Evolutionary conservation across 1,140 invertebrate species (phyloP), one percentile per base, ranked within the genome.

Genomic region (Leptinotarsa texana): DNA sequence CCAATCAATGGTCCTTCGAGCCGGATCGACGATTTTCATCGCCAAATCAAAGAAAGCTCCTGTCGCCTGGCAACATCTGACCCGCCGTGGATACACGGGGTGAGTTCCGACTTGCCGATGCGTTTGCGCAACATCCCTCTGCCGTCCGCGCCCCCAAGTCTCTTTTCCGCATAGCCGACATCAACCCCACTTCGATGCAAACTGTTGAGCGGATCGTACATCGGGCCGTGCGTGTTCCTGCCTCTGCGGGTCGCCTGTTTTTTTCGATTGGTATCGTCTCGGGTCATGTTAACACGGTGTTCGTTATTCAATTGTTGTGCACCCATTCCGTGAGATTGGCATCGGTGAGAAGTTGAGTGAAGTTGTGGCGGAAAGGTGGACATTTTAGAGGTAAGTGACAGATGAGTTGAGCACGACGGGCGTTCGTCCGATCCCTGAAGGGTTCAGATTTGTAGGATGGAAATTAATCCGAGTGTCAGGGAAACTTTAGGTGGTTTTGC

Each of bases 121-220:
- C 78, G 80, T 74, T 22, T 79, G 81, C 83, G 82, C 77, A 71
- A 81, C 75, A 75, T 74, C 73, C 76, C 80, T 80, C 81, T 83
- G 80, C 79, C 78, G 81, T 82, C 78, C 80, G 79, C 81, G 77
- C 80, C 82, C 80, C 79, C 80, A 72, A 79, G 67, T 78, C 78
- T 49, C 68, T 81, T 80, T 78, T 76, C 77, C 77, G 77, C 77
- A 78, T 71, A 76, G 33, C 33, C 51, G 69, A 72, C 65, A 63
- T 77, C 80, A 82, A 81, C 81, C 82, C 82, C 82, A 83, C 82
- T 83, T 82, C 79, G 78, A 79, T 80, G 67, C 77, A 79, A 82
- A 81, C 82, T 80, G 78, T 82, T 82, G 81, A 82, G 74, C 74
- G 66, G 78, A 51, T 27, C 13, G 13, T 21, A 71, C 22, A 71